These are phyloP conservation scores for Rhabdomys pumilio DNA, from an alignment of 2,797 vertebrate species.

Conservation along the genomic window DNA sequence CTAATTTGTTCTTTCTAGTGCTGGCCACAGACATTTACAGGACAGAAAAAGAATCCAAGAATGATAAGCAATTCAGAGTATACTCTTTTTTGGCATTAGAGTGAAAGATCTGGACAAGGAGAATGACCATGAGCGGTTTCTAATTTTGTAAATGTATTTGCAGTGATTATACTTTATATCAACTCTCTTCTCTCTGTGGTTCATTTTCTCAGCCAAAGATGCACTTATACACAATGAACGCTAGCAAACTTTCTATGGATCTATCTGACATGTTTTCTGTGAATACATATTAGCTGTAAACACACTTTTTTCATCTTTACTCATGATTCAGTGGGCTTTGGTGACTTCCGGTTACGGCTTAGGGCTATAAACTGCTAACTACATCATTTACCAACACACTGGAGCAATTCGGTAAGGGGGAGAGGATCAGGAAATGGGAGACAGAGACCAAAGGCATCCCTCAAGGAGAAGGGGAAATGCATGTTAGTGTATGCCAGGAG, in stretches of 20 bases:
- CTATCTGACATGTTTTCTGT: not conserved
- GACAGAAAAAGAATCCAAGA: not conserved
- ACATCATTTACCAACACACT: not conserved
- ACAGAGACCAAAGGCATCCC: not conserved
- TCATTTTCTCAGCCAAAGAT: constrained; percentile 6
- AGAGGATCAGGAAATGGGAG: not conserved
- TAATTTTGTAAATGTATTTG: not conserved
- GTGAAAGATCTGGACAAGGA: not conserved
- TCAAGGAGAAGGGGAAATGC: not conserved
- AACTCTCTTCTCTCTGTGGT: not conserved
- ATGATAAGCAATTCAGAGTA: not conserved
- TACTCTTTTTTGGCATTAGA: not conserved
- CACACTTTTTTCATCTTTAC: not conserved
- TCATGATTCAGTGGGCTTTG: not conserved
- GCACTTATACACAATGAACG: not conserved
- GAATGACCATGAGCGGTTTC: not conserved
- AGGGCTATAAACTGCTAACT: not conserved
- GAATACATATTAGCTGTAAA: not conserved
- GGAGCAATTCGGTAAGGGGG: not conserved
- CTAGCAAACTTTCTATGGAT: not conserved
- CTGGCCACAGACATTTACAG: not conserved
- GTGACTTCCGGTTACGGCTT: not conserved
- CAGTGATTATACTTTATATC: not conserved
- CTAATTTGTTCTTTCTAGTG: not conserved
- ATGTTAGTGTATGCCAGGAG: not conserved